Percentiles rank a stretch among this genome's conserved stretches.
These are phyloP conservation scores for Bombus consobrinus DNA, from an alignment of 1,140 invertebrate species.

Conservation along the genomic window DNA sequence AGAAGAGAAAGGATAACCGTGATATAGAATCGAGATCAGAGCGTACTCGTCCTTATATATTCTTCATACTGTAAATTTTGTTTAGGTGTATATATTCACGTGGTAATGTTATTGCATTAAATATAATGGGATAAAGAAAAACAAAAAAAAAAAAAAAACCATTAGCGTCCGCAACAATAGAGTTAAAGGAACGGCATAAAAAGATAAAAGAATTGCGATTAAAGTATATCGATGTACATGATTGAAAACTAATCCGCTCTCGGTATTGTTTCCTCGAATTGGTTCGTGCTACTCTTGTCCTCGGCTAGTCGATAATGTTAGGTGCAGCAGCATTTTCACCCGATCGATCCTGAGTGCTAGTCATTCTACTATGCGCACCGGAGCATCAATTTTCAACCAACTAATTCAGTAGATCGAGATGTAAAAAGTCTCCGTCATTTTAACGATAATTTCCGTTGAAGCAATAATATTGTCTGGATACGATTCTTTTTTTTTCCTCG, in stretches of 20 bases:
- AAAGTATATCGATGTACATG: slow-evolving; percentile 38
- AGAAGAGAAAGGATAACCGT: neutral
- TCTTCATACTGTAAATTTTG: slow-evolving; percentile 40
- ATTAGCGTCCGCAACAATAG: slow-evolving; percentile 45
- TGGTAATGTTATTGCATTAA: slow-evolving; percentile 9
- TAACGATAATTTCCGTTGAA: slow-evolving; percentile 37
- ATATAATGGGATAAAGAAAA: slow-evolving; percentile 32
- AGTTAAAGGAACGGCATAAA: slow-evolving; percentile 33
- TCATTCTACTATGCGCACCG: slow-evolving; percentile 48
- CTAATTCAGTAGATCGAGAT: slow-evolving; percentile 39
- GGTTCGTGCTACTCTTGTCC: slow-evolving; percentile 14
- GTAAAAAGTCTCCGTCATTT: slow-evolving; percentile 12
- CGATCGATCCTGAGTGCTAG: slow-evolving; percentile 49
- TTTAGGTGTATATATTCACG: slow-evolving; percentile 38
- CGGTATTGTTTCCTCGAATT: slow-evolving; percentile 33
- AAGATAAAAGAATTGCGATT: neutral
- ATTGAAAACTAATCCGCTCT: slow-evolving; percentile 21
- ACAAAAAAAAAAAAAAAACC: neutral
- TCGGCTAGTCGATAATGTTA: slow-evolving; percentile 48
- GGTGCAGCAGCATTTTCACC: slow-evolving; percentile 40
- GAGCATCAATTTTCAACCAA: slow-evolving; percentile 37
- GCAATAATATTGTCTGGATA: slow-evolving; percentile 30
- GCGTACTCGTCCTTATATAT: slow-evolving; percentile 2
- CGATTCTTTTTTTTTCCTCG: slow-evolving; percentile 23
- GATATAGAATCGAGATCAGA: neutral